Base-by-base conservation (phyloP, 37 sponge, comb jelly and placozoan genomes). In the Bolinopsis microptera region DNA sequence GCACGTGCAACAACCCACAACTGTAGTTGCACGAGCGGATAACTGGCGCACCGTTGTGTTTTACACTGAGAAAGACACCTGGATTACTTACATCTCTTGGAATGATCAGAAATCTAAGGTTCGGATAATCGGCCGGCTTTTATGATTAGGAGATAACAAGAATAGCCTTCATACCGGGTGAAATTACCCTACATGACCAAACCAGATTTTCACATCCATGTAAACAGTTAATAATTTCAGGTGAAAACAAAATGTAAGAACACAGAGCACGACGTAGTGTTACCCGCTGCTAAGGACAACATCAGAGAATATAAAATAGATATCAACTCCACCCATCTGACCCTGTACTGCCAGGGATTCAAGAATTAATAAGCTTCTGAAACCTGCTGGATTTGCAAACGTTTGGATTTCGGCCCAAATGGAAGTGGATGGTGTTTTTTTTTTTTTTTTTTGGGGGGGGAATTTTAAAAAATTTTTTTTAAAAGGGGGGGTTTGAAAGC, bases 301-400 rank as follows among this genome's bases (percentile, higher is more conserved):
- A 72, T 30, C 31, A 72, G 75, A 72, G 31, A 30, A n/a, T 72
- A 72, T n/a, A 72, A n/a, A 5, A 72, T 72, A 3, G 75, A n/a
- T n/a, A 72, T 72, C 75, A 72, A 72, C 75, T 30, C 75, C 5
- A 72, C 75, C 31, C 75, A 72, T n/a, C 75, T 72, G 75, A 72
- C 75, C 2, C 31, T 72, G 18, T 30, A 72, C 26, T 72, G 75
- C 31, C 61, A 48, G n/a, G n/a, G n/a, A n/a, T n/a, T n/a, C n/a
- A n/a, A n/a, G n/a, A n/a, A n/a, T n/a, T n/a, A n/a, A n/a, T n/a
- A n/a, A n/a, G n/a, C n/a, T n/a, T n/a, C n/a, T n/a, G n/a, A n/a
- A n/a, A n/a, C n/a, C n/a, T n/a, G n/a, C n/a, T n/a, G n/a, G n/a
- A n/a, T n/a, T n/a, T n/a, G n/a, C n/a, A n/a, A n/a, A n/a, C n/a